phyloP scores from a whole-genome alignment of 2,797 vertebrate species.

The Chromobotia macracanthus region DNA sequence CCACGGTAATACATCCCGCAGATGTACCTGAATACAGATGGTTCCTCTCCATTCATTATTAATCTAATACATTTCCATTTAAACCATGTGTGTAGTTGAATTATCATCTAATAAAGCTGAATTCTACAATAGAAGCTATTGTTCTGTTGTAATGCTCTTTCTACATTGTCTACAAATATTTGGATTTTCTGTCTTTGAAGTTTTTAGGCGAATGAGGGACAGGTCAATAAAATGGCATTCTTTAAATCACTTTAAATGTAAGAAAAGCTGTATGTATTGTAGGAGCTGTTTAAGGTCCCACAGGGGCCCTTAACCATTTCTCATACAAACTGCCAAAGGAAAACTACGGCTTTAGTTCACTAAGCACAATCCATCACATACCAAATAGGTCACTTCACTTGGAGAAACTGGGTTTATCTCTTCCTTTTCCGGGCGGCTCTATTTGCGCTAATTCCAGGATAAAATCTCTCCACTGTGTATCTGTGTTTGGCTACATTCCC shows the following conservation, averaged over 20 bases:
- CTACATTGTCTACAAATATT: too few species aligned
- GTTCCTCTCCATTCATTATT: too few species aligned
- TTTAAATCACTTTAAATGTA: not conserved
- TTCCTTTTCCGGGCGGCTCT: not conserved
- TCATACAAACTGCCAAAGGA: not conserved
- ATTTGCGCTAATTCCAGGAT: not conserved
- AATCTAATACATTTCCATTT: not conserved
- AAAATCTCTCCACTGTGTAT: constrained; percentile 1
- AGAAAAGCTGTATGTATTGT: too few species aligned
- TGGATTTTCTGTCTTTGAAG: too few species aligned
- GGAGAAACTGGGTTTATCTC: constrained; percentile 3
- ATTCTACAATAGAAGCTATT: not conserved
- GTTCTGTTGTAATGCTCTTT: not conserved
- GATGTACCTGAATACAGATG: not conserved
- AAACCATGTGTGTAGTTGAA: too few species aligned
- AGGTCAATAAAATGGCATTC: not conserved
- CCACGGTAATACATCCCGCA: not conserved
- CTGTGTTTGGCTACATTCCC: not conserved
- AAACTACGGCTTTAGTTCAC: not conserved
- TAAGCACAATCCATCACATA: constrained; percentile 16
- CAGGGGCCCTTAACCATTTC: not conserved
- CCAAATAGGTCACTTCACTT: constrained; percentile 20
- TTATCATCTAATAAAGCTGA: not conserved
- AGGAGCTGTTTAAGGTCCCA: not conserved
- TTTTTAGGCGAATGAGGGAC: not conserved